phyloP scores from a whole-genome alignment of 2,888 invertebrate genomes.

The Ptilodon capucinus region DNA sequence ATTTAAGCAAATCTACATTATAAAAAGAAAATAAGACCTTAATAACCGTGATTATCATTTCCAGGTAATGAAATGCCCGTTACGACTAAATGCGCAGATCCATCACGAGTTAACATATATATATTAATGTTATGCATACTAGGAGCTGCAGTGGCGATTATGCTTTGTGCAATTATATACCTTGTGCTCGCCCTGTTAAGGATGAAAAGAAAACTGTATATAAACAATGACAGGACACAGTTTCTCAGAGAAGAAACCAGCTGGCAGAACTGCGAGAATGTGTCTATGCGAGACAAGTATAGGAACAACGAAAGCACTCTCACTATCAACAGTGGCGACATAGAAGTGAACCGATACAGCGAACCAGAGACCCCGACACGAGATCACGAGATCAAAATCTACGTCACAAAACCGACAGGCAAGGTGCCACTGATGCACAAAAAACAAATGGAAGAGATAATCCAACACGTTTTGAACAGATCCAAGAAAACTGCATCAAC shows the following conservation, averaged over 20 bases:
- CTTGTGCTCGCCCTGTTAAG: constrained; percentile 4
- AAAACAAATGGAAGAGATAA: constrained; percentile 40
- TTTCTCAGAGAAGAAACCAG: constrained; percentile 16
- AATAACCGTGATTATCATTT: too few species aligned
- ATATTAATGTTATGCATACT: constrained; percentile 19
- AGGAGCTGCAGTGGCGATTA: constrained; percentile 11
- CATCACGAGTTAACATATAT: too few species aligned
- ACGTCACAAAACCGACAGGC: constrained; percentile 13
- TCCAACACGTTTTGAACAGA: constrained; percentile 33
- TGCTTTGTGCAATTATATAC: constrained; percentile 15
- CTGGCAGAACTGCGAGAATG: constrained; percentile 1
- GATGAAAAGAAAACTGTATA: constrained; percentile 7
- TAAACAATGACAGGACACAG: not conserved
- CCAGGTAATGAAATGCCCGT: too few species aligned
- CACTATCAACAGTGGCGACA: constrained; percentile 22
- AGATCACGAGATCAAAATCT: constrained; percentile 14
- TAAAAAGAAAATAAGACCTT: too few species aligned
- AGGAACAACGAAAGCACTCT: constrained; percentile 24
- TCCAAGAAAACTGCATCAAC: constrained; percentile 29
- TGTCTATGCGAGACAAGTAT: constrained; percentile 4
- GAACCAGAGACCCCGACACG: constrained; percentile 17
- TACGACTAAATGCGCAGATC: too few species aligned
- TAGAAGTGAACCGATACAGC: constrained; percentile 16
- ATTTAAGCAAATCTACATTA: too few species aligned
- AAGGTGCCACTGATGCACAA: constrained; percentile 14